These are phyloP conservation scores for Melanogrammus aeglefinus DNA, from an alignment of 2,797 vertebrate genomes.

Conservation along the genomic window DNA sequence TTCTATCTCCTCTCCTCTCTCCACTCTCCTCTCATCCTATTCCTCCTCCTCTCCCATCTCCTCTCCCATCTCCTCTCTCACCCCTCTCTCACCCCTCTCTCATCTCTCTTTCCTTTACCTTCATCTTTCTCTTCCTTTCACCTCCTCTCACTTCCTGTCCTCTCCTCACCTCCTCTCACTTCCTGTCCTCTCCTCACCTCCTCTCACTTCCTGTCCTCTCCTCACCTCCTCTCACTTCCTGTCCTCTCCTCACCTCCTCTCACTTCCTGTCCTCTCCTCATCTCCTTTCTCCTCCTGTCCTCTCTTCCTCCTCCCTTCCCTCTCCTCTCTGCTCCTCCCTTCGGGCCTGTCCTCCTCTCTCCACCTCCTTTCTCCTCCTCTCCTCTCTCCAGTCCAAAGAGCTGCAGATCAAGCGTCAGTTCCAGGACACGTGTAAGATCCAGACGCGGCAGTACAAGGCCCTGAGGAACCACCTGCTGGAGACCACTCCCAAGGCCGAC, in stretches of 20 bases:
- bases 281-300: background rate
- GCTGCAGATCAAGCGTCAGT: slow-evolving; percentile 95
- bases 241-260: background rate
- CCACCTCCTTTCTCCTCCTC: background rate
- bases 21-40: background rate
- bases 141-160: no score
- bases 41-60: background rate
- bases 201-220: background rate
- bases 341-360: background rate
- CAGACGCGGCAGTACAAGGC: slow-evolving; percentile 94
- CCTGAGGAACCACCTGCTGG: slow-evolving; percentile 88
- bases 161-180: background rate
- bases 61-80: background rate
- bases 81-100: background rate
- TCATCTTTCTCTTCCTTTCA: background rate
- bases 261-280: background rate
- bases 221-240: background rate
- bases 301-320: background rate
- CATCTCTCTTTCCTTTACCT: background rate
- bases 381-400: slow-evolving; percentile 81
- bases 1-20: background rate
- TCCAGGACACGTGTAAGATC: slow-evolving; percentile 97
- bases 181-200: background rate
- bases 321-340: background rate
- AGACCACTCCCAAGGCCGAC: slow-evolving; percentile 89